Conservation (phyloP, 1,140 invertebrate species). For the Lucilia cuprina region DNA sequence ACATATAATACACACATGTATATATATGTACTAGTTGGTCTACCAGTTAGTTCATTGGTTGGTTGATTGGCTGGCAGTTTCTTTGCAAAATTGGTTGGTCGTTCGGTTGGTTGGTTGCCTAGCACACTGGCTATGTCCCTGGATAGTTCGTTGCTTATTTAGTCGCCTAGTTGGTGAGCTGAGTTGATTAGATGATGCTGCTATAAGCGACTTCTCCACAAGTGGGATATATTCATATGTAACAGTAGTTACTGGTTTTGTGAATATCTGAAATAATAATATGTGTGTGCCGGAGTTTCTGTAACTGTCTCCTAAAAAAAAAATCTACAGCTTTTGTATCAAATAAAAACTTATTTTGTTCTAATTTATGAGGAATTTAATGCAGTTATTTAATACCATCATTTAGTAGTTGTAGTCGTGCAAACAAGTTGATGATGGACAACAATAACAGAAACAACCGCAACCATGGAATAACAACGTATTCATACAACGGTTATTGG, state of each 20-base stretch:
- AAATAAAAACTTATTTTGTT: not conserved
- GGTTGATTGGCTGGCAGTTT: not conserved
- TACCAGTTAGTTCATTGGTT: not conserved
- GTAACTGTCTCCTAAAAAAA: not conserved
- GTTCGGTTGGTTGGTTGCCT: not conserved
- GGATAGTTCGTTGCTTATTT: not conserved
- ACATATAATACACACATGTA: not conserved
- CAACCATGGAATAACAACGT: not conserved
- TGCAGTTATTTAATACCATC: constrained; percentile 34
- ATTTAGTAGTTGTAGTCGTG: not conserved
- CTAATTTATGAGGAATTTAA: constrained; percentile 34
- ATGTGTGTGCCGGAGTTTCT: not conserved
- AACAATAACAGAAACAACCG: not conserved
- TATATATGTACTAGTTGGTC: not conserved
- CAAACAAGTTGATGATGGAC: not conserved
- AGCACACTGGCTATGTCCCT: not conserved
- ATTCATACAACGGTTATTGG: not conserved
- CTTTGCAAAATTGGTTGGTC: too few relatives aligned
- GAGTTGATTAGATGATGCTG: not conserved
- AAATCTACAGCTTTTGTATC: not conserved
- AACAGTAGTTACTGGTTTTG: constrained; percentile 30
- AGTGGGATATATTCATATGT: constrained; percentile 29
- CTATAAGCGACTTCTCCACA: not conserved
- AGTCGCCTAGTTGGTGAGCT: not conserved
- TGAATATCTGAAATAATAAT: not conserved